Percentiles rank a stretch among this genome's conserved stretches.
These are phyloP conservation scores for Acleris holmiana DNA, from an alignment of 2,888 invertebrate species.

Conservation along the genomic window DNA sequence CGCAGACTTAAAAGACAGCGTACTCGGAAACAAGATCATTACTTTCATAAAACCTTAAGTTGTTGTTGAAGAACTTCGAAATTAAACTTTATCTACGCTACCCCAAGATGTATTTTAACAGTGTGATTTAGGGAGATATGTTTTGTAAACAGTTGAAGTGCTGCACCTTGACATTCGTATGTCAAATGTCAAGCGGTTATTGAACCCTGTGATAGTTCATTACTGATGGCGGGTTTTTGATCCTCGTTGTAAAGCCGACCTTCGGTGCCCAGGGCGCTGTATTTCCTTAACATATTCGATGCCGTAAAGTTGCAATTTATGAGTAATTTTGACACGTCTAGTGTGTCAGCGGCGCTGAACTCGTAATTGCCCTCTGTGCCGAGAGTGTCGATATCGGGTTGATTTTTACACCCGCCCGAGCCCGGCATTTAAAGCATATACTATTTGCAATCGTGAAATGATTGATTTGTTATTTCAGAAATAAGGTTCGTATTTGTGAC, in stretches of 20 bases:
- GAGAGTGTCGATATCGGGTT: no score
- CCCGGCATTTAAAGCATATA: no score
- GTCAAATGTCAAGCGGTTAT: constrained; percentile 80
- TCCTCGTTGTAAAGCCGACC: constrained; percentile 46
- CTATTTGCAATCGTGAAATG: no score
- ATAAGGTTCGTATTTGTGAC: constrained; percentile 31
- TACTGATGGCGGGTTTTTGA: constrained; percentile 49
- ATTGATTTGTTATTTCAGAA: constrained; percentile 40
- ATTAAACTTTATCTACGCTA: neutral
- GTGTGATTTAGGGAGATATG: neutral
- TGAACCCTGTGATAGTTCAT: constrained; percentile 71
- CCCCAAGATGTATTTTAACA: neutral
- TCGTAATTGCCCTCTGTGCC: no score
- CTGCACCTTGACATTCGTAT: constrained; percentile 78
- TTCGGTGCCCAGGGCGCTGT: constrained; percentile 32
- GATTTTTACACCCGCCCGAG: no score
- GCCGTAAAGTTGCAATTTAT: no score
- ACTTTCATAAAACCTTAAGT: neutral
- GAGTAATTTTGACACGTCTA: no score
- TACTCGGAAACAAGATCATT: constrained; percentile 23
- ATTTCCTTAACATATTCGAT: constrained; percentile 16
- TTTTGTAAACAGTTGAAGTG: constrained; percentile 5
- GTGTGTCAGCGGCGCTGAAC: no score
- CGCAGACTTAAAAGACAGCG: constrained; percentile 18
- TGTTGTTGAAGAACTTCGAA: neutral